These are phyloP conservation scores for Psilanteris sp. DNA, from an alignment of 1,140 invertebrate species.

Conservation along the genomic window DNA sequence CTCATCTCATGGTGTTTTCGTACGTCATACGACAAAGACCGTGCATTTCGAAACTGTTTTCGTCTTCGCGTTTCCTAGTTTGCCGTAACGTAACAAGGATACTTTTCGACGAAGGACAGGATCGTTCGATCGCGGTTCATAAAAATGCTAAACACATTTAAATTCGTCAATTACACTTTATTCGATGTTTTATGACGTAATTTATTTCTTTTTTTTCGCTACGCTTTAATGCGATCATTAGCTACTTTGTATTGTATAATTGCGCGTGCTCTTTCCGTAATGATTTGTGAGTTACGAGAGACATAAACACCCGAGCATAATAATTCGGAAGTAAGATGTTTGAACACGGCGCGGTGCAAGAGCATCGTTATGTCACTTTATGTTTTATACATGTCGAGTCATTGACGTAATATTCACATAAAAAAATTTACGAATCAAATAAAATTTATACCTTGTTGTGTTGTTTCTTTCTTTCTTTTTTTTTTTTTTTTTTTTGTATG, in stretches of 20 bases:
- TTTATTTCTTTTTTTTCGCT: neutral
- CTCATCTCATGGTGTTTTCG: too few relatives aligned
- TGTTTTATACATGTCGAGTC: conserved; percentile 41
- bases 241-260: conserved; percentile 29
- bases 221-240: conserved; percentile 10
- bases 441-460: too few relatives aligned
- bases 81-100: conserved; percentile 4
- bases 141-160: conserved; percentile 29
- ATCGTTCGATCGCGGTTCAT: neutral
- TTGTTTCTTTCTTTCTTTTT: too few relatives aligned
- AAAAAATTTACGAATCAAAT: too few relatives aligned
- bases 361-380: conserved; percentile 40
- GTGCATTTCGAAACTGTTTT: conserved; percentile 26
- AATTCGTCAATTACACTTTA: conserved; percentile 37
- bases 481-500: conserved; percentile 1
- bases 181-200: conserved; percentile 1
- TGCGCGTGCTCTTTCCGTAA: conserved; percentile 17
- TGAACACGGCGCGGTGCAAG: conserved; percentile 6
- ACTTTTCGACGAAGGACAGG: conserved; percentile 11
- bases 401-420: conserved; percentile 30
- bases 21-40: too few relatives aligned
- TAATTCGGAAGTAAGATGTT: conserved; percentile 48
- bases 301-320: conserved; percentile 31
- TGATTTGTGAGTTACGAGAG: conserved; percentile 28
- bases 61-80: conserved; percentile 12